phyloP scores from a whole-genome alignment of 1,140 invertebrate genomes.

The Eciton burchellii region DNA sequence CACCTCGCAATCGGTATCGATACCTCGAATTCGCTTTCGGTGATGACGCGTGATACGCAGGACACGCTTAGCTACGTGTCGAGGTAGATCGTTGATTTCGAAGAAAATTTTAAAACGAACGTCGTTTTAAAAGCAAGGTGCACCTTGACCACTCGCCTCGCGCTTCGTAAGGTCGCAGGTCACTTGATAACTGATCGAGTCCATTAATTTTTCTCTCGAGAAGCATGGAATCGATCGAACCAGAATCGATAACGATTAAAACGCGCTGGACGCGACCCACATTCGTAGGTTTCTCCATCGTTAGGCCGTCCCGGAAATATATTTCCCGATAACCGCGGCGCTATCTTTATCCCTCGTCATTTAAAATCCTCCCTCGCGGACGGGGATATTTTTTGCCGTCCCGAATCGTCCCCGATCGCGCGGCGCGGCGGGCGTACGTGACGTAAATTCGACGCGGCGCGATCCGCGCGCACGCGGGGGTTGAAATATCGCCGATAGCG shows the following conservation, averaged over 20 bases:
- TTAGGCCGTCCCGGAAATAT: not conserved
- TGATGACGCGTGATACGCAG: no score
- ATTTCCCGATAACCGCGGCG: not conserved
- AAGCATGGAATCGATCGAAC: not conserved
- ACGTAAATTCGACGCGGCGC: conserved; percentile 26
- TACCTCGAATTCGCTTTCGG: no score
- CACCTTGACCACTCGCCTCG: not conserved
- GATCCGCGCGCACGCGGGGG: not conserved
- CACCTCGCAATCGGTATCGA: no score
- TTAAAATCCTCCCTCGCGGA: conserved; percentile 8
- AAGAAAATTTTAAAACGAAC: not conserved
- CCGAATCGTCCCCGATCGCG: not conserved
- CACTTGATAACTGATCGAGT: no score
- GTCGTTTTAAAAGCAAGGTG: not conserved
- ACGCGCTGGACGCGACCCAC: not conserved
- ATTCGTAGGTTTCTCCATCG: not conserved
- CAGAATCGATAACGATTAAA: not conserved
- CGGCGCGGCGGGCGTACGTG: conserved; percentile 17
- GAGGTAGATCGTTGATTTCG: no score
- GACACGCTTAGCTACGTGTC: no score
- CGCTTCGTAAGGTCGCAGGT: no score
- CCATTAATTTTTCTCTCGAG: not conserved
- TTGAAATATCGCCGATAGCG: conserved; percentile 50
- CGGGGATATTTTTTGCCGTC: not conserved
- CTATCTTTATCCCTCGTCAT: conserved; percentile 32